phyloP scores from a whole-genome alignment of 2,888 invertebrate genomes.

The Cetonia aurata region DNA sequence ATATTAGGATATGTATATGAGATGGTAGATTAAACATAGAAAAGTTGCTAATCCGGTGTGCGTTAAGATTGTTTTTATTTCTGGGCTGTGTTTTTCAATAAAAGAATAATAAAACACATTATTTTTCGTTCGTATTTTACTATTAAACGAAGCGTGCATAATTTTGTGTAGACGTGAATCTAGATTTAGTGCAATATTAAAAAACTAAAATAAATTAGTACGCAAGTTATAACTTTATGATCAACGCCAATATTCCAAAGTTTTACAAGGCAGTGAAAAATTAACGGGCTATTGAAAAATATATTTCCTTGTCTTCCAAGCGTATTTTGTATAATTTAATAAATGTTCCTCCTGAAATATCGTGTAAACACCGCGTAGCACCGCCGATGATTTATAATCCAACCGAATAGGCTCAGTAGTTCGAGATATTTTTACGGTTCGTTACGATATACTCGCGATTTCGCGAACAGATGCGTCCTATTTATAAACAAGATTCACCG shows the following conservation, averaged over 20 bases:
- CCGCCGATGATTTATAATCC: constrained; percentile 21
- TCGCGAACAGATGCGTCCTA: constrained; percentile 33
- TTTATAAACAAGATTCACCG: constrained; percentile 40
- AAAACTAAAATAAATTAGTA: no score
- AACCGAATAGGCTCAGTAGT: constrained; percentile 14
- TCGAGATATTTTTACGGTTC: constrained; percentile 30
- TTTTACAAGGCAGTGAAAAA: neutral
- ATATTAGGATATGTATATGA: constrained; percentile 8
- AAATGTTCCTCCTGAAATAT: constrained; percentile 36
- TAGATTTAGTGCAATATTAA: no score
- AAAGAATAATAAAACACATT: no score
- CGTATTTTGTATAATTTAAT: constrained; percentile 28
- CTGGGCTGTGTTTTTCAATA: no score
- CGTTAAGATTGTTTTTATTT: no score
- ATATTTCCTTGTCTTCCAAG: constrained; percentile 9
- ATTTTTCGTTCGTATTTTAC: no score
- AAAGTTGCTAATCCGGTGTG: no score
- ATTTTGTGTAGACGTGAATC: no score
- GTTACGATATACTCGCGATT: constrained; percentile 32
- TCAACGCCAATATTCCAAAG: no score
- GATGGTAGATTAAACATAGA: no score
- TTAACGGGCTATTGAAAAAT: constrained; percentile 2
- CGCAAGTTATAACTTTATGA: no score
- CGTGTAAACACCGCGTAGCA: constrained; percentile 19
- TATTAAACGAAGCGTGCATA: no score